Base-by-base conservation (phyloP, 2,797 vertebrate genomes). In the Sebastes hubbsi region DNA sequence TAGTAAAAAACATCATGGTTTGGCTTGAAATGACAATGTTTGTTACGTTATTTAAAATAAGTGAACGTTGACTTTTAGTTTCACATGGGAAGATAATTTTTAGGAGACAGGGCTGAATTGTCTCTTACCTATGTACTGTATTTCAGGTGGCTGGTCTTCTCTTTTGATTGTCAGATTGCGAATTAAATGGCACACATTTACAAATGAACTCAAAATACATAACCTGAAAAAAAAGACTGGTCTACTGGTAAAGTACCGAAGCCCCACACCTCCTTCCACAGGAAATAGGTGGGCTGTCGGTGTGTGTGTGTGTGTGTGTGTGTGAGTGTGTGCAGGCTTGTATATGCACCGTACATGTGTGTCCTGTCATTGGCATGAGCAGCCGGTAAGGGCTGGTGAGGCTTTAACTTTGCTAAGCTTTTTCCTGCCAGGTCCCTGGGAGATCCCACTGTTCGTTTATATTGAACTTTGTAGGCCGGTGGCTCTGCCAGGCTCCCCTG, bases 401-500 rank as follows among this genome's bases (percentile, higher is more conserved):
- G 97, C 96, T 98, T 98, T 99, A 98, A 98, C 97, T 99, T 97
- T 96, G 97, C 97, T 98, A 98, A 98, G 97, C 98, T 97, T 97
- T 96, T 96, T 89, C 88, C 96, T 98, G 98, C 97, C 97, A 98
- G 97, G 96, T 96, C 97, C 96, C 92, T 91, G 93, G 94, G 87
- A 96, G 87, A 95, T 96, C 96, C 97, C 95, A 97, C 97, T 97
- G 97, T 96, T 97, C 95, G 93, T 97, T 98, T 97, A 98, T 99
- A 98, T 99, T 98, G 97, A 97, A 97, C 96, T 97, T 92, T 97
- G 97, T 97, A 97, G 96, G 95, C 94, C 90, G 87, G 94, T 88
- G 88, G 61, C 95, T 96, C 92, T 96, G 97, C 96, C 97, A 96
- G 90, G 96, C 96, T 97, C 97, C 96, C 97, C 97, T 96, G 97